Conservation (phyloP, 2,797 vertebrate genomes). For the Knipowitschia caucasica region DNA sequence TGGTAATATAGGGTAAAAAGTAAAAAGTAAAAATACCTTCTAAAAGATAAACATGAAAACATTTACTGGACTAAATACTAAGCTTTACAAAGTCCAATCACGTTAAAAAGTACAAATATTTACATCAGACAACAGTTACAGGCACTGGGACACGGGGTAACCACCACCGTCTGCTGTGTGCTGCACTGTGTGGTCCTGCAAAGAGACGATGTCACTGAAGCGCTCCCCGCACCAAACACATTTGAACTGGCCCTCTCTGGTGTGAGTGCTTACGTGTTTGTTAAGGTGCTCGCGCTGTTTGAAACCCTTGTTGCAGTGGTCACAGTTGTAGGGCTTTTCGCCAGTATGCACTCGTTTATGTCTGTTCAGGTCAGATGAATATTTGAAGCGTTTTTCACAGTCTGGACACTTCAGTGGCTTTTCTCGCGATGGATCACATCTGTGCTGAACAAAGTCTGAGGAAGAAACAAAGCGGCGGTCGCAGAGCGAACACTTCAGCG, state of each 20-base stretch:
- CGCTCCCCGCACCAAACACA: constrained; percentile 97
- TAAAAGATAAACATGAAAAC: constrained; percentile 13
- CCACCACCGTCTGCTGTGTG: constrained; percentile 88
- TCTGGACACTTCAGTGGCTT: constrained; percentile 95
- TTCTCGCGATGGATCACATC: constrained; percentile 91
- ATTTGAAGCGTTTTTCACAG: constrained; percentile 97
- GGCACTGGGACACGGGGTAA: constrained; percentile 87
- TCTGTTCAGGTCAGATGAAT: constrained; percentile 92
- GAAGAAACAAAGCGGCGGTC: constrained; percentile 97
- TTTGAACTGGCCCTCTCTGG: constrained; percentile 95
- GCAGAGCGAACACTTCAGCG: constrained; percentile 92
- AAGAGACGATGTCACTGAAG: constrained; percentile 89
- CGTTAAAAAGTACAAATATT: constrained; percentile 1
- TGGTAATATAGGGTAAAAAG: constrained; percentile 7
- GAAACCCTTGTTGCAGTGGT: constrained; percentile 94
- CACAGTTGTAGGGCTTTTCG: constrained; percentile 96
- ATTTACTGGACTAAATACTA: constrained; percentile 9
- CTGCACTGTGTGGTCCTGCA: constrained; percentile 96
- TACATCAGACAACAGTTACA: constrained; percentile 60
- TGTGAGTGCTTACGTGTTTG: constrained; percentile 94
- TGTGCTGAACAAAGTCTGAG: constrained; percentile 95
- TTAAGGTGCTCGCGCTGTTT: constrained; percentile 96
- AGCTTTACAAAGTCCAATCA: constrained; percentile 16
- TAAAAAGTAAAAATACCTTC: constrained; percentile 20
- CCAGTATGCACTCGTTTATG: constrained; percentile 93